phyloP scores from a whole-genome alignment of 2,113 vertebrate genomes.

The Tachycineta bicolor region DNA sequence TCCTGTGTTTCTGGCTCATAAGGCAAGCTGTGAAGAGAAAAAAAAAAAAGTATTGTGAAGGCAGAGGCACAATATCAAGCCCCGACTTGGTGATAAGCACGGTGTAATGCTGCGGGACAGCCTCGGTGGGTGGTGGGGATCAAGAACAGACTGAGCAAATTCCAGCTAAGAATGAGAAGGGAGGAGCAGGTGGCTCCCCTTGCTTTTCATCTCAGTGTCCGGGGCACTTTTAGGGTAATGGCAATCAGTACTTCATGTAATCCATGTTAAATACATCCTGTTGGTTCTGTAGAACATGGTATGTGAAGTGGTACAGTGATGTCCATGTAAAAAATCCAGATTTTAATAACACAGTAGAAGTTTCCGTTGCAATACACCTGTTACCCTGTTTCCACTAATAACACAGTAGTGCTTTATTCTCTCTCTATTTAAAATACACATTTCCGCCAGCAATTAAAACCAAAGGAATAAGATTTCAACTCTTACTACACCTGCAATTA shows the following conservation, averaged over 20 bases:
- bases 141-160: background rate
- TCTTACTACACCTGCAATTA: background rate
- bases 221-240: background rate
- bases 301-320: rapidly evolving
- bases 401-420: background rate
- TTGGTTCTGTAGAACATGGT: background rate
- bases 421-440: background rate
- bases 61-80: background rate
- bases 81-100: background rate
- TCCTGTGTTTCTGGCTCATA: background rate
- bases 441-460: background rate
- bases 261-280: background rate
- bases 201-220: background rate
- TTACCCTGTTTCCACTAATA: background rate
- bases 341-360: background rate
- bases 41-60: background rate
- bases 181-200: background rate
- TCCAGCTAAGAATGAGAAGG: background rate
- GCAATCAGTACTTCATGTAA: background rate
- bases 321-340: background rate
- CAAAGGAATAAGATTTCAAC: background rate
- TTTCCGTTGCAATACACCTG: background rate
- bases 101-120: background rate
- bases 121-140: background rate
- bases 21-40: background rate